These are phyloP conservation scores for Yponomeuta cagnagella DNA, from an alignment of 2,888 invertebrate genomes.

Conservation along the genomic window DNA sequence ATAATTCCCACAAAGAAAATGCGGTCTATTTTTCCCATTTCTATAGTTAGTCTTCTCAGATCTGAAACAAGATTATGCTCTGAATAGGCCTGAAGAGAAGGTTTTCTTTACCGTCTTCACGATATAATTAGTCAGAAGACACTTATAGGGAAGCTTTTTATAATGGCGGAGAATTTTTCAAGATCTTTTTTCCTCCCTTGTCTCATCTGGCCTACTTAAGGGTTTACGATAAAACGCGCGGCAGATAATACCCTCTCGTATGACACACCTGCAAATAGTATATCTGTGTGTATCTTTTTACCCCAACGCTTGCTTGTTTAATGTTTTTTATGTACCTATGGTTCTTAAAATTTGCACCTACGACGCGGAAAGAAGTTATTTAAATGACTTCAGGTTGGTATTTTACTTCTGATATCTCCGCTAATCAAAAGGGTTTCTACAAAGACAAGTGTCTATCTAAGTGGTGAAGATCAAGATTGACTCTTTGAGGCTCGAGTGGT, in stretches of 20 bases:
- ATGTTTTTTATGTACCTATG: background rate
- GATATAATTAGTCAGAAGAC: background rate
- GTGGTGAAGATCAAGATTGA: background rate
- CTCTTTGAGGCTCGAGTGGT: background rate
- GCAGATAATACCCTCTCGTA: background rate
- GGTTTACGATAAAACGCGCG: background rate
- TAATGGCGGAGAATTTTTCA: background rate
- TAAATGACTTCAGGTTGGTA: too few relatives aligned
- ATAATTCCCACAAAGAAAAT: too few relatives aligned
- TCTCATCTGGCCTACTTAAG: background rate
- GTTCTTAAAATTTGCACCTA: background rate
- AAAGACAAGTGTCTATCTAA: background rate
- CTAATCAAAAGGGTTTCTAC: background rate
- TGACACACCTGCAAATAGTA: background rate
- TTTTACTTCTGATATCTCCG: too few relatives aligned
- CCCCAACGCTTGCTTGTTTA: background rate
- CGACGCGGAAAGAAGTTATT: too few relatives aligned
- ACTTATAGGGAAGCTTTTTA: background rate
- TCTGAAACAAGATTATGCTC: background rate
- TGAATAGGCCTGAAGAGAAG: background rate
- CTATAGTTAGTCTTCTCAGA: background rate
- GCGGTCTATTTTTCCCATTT: background rate
- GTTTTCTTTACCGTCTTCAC: background rate
- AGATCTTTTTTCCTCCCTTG: background rate
- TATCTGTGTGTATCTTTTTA: background rate